Evolutionary conservation across 2,113 vertebrate genomes (phyloP), one percentile per base, ranked within the genome.

Genomic region (Nibea coibor): DNA sequence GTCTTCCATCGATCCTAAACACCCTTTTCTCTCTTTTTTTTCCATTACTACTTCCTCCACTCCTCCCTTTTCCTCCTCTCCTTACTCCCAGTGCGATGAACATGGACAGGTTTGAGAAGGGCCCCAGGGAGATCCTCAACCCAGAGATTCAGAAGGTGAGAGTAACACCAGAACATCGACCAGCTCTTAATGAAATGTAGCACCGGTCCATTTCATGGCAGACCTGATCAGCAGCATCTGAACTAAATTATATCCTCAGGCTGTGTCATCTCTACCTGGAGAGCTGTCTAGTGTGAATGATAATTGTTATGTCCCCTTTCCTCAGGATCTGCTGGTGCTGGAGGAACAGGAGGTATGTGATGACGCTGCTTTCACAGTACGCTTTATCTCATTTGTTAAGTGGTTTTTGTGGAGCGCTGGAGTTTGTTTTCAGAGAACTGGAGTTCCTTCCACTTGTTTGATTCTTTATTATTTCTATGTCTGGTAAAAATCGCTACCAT

Each of bases 71-170:
- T 75, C 43, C 68, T 66, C 31, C 42, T 54, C 51, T 74, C 51
- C 59, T 59, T 63, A 51, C 42, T 95, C 93, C 73, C 93, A 99
- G 98, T 96, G 98, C 98, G 90, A 99, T 99, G 98, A 98, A 96
- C 93, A 96, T 99, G 93, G 97, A 99, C 89, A 96, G 97, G 93
- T 99, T 99, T 90, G 98, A 99, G 88, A 98, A 96, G 93, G 96
- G 97, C 73, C 98, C 97, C 59, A 95, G 97, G 90, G 98, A 99
- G 91, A 98, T 99, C 90, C 97, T 98, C 87, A 97, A 97, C 93
- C 97, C 98, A 2, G 97, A 99, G 87, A 98, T 99, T 93, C 98
- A 99, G 90, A 99, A 99, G 98, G 98, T 99, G 92, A 93, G 91
- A 85, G 24, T 22, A 62, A 74, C 75, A 56, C 48, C 58, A 16